Evolutionary conservation across 2,888 invertebrate genomes (phyloP), one percentile per base, ranked within the genome.

Genomic region (Tachina lurida): DNA sequence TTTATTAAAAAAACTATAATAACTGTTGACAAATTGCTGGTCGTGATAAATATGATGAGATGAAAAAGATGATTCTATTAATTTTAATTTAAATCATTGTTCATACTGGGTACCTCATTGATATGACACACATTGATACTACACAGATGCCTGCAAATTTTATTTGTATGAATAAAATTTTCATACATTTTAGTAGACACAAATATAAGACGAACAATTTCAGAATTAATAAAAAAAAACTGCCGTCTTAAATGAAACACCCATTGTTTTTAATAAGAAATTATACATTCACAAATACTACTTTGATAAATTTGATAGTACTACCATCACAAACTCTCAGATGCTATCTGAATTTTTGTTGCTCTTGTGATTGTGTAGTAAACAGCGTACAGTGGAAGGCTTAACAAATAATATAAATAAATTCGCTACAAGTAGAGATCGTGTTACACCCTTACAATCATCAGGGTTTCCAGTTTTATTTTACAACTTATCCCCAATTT

Each of bases 1-100:
- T 65, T 17, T 58, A 75, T 71, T 60, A 17, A 58, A 45, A 17
- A 67, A 62, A 15, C 41, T 65, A 10, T 54, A 17, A 56, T 71
- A 60, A 83, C 52, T 75, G 75, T 17, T 82, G 52, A 78, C 82
- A 85, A 82, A 75, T 79, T 79, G 63, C 22, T 60, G 9, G 45
- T 56, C 43, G 22, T 52, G n/a, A 58, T n/a, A n/a, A n/a, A n/a
- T 73, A 41, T 54, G 12, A 13, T 73, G 75, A 62, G n/a, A 68
- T 22, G 65, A 79, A 58, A 41, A 74, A 80, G 19, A 68, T 86
- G 67, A 79, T 73, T 80, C 71, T 76, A 86, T 86, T 86, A 86
- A 83, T 62, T 19, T 83, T 68, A 86, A 86, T 83, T 86, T 67
- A 86, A 75, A 71, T 58, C 8, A 45, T 77, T 71, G 17, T 2